A percentile compares a stretch with the other conserved stretches of the same genome.
phyloP scores from a whole-genome alignment of 2,888 invertebrate genomes.

The Coenonympha arcania region DNA sequence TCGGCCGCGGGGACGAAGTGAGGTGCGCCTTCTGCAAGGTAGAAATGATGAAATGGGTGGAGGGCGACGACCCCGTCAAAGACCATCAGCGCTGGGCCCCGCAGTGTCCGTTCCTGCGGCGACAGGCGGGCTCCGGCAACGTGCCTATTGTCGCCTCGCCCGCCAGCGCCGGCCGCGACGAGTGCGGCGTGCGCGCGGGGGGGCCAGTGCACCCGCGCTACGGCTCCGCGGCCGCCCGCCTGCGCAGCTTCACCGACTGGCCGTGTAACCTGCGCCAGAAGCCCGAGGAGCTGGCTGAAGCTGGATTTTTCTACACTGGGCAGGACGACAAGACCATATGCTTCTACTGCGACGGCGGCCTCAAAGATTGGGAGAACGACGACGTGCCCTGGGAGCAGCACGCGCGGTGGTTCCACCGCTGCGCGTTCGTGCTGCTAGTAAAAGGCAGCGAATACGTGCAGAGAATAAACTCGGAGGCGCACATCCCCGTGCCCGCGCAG shows the following conservation, averaged over 20 bases:
- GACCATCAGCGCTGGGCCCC: slow-evolving; percentile 89
- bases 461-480: slow-evolving; percentile 72
- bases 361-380: slow-evolving; percentile 92
- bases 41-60: slow-evolving; percentile 87
- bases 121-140: slow-evolving; percentile 76
- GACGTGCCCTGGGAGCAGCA: no score
- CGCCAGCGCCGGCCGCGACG: slow-evolving; percentile 68
- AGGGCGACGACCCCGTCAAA: slow-evolving; percentile 84
- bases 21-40: no score
- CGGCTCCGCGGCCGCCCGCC: slow-evolving; percentile 79
- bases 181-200: slow-evolving; percentile 51
- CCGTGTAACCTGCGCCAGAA: slow-evolving; percentile 85
- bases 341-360: slow-evolving; percentile 93
- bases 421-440: slow-evolving; percentile 84
- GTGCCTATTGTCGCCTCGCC: slow-evolving; percentile 62
- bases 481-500: slow-evolving; percentile 48
- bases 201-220: slow-evolving; percentile 81
- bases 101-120: slow-evolving; percentile 83
- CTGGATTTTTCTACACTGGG: no score
- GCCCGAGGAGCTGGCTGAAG: slow-evolving; percentile 86
- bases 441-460: slow-evolving; percentile 87
- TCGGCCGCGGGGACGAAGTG: no score
- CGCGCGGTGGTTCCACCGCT: slow-evolving; percentile 92
- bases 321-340: slow-evolving; percentile 91
- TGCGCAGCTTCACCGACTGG: slow-evolving; percentile 85